Percentiles rank a stretch among this genome's conserved stretches.
Conservation (phyloP, 2,888 invertebrate species). For the Emmelina monodactyla region DNA sequence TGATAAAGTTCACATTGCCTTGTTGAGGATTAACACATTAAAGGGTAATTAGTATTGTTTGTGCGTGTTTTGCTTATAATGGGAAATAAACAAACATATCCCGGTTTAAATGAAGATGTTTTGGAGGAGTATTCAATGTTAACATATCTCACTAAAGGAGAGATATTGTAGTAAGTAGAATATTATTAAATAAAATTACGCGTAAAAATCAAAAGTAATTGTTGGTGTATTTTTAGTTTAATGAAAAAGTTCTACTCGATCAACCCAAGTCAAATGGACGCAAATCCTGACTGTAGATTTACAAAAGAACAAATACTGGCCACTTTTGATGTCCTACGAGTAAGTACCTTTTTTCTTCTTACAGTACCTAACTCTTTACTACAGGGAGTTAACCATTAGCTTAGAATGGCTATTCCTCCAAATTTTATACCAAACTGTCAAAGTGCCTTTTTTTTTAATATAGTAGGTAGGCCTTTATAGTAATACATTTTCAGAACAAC, state of each 20-base stretch:
- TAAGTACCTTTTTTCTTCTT: no score
- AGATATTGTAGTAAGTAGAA: conserved; percentile 68
- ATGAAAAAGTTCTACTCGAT: conserved; percentile 66
- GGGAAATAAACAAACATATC: conserved; percentile 55
- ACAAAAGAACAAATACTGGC: conserved; percentile 58
- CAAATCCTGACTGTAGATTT: conserved; percentile 58
- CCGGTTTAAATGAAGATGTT: conserved; percentile 61
- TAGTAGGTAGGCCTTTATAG: no score
- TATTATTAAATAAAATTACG: no score
- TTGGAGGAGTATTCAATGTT: conserved; percentile 68
- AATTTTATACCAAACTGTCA: no score
- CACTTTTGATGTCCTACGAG: conserved; percentile 73
- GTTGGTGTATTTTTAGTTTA: conserved; percentile 59
- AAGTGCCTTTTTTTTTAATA: no score
- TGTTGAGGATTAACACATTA: neutral
- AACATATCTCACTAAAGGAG: conserved; percentile 68
- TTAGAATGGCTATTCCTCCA: no score
- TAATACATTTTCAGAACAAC: conserved; percentile 71
- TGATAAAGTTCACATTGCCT: no score
- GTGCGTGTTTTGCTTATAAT: no score
- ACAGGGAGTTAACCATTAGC: no score
- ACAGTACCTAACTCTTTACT: no score
- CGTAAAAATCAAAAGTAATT: no score
- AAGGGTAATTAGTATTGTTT: no score
- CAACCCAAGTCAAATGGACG: conserved; percentile 40